Evolutionary conservation across 2,113 vertebrate genomes (phyloP), one percentile per base, ranked within the genome.

Genomic region (Mustela lutreola): DNA sequence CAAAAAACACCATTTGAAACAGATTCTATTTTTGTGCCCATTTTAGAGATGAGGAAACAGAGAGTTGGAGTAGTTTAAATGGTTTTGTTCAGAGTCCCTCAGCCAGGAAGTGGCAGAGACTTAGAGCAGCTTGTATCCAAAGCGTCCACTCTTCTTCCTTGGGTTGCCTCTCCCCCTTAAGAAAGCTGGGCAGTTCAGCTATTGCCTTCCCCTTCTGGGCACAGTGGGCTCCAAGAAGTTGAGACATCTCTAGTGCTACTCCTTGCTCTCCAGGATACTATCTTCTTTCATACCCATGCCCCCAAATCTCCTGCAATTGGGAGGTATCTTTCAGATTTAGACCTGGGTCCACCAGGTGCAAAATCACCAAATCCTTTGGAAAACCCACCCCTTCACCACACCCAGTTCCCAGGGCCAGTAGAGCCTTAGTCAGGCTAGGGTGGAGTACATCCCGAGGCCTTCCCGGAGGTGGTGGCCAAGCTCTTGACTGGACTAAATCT

Each of bases 31-130:
- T 58, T 53, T 73, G 19, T 42, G 21, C 9, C 80, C 56, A 94
- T 96, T 92, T 92, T 94, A 96, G 50, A 96, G 89, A 81, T 65
- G 70, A 81, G n/a, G 24, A 92, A 92, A 76, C 11, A 21, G 22
- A 42, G 8, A 42, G 12, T 7, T 83, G 45, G 22, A 53, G 11
- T 12, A 1, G 53, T 33, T 42, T 31, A n/a, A 58, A 89, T 5
- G 45, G 19, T 16, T 75, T 70, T 58, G 28, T 36, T 80, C 8
- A 14, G 36, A 5, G 53, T 31, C 48, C 50, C 31, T 81, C 4
- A 21, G 12, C 7, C 31, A 31, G 15, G 11, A 65, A 67, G 16
- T 12, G 26, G 26, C 63, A 14, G 21, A 53, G 14, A 6, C 33
- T 26, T 22, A 53, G 15, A n/a, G 36, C 2, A 21, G 10, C 8